Base-by-base conservation (phyloP, 2,888 invertebrate species). In the Campoplex capitator region DNA sequence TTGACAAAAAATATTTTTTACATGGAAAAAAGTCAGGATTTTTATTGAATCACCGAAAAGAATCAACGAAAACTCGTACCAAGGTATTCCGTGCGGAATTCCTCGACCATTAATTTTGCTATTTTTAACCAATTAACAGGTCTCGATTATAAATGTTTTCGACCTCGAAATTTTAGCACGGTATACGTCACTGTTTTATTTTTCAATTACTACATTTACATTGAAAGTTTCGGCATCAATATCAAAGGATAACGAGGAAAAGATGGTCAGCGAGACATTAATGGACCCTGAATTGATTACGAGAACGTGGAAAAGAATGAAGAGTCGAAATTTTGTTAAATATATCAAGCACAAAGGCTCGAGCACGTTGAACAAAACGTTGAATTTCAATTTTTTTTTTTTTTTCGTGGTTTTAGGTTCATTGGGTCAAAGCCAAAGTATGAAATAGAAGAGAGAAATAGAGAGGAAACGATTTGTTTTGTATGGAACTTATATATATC, bases 391-490 rank as follows among this genome's bases (percentile, higher is more conserved):
- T 62, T 62, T 62, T 1, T 62, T 62, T 6, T 0, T 23, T 23
- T 23, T 23, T 23, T 23, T 23, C 23, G 23, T 58, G 13, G 13
- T 71, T 75, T 79, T 62, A 58, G 51, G 62, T 77, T 75, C 84
- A 71, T 75, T 75, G 58, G 80, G 67, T 73, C 84, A 56, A 56
- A 78, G 74, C 28, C 74, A 51, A 45, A 18, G 8, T 28, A 7
- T 23, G 28, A 73, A 89, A 67, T 74, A 76, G 28, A 35, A 35
- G 13, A n/a, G 68, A 70, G 62, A 45, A 28, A 28, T 35, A 35
- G 45, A 85, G 67, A 28, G 81, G 58, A 78, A 82, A 74, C 67
- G 82, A 81, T 85, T 74, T 82, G 85, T 81, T 62, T 80, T 23
- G 23, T 71, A 85, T 58, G 67, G 65, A 75, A 73, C 48, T 48